Evolutionary conservation across 2,113 vertebrate species (phyloP).

Genomic region (Hymenochirus boettgeri): DNA sequence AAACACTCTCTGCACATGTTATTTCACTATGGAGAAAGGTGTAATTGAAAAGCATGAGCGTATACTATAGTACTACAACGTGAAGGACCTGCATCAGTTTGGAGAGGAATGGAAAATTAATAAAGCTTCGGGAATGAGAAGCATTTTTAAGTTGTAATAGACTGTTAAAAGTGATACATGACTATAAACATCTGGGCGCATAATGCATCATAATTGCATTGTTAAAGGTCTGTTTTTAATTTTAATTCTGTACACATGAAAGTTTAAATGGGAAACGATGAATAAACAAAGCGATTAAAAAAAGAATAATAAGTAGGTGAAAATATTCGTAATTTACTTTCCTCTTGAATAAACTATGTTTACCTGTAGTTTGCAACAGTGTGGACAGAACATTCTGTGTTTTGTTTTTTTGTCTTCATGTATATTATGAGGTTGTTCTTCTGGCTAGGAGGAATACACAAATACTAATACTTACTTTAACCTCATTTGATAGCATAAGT

Average conservation of each 20-base stretch:
- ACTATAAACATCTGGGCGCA: constrained; percentile 18
- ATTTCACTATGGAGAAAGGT: constrained; percentile 1
- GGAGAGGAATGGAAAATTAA: constrained; percentile 18
- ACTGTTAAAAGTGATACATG: constrained; percentile 4
- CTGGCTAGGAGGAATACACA: too few species aligned
- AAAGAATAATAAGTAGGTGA: background rate
- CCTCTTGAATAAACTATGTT: too few species aligned
- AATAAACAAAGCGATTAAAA: too few species aligned
- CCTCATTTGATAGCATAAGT: too few species aligned
- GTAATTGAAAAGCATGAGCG: constrained; percentile 3
- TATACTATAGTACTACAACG: background rate
- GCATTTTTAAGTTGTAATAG: constrained; percentile 16
- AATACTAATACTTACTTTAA: too few species aligned
- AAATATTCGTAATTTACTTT: too few species aligned
- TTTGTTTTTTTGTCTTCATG: too few species aligned
- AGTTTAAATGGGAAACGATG: background rate
- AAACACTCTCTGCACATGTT: background rate
- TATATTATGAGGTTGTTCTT: too few species aligned
- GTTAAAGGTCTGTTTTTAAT: background rate
- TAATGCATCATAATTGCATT: background rate
- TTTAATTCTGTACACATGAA: constrained; percentile 3
- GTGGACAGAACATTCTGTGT: too few species aligned
- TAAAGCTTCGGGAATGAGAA: constrained; percentile 24
- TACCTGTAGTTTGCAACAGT: too few species aligned
- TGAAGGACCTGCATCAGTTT: constrained; percentile 9